Evolutionary conservation across 2,113 vertebrate genomes (phyloP).

Genomic region (Elachura formosa): DNA sequence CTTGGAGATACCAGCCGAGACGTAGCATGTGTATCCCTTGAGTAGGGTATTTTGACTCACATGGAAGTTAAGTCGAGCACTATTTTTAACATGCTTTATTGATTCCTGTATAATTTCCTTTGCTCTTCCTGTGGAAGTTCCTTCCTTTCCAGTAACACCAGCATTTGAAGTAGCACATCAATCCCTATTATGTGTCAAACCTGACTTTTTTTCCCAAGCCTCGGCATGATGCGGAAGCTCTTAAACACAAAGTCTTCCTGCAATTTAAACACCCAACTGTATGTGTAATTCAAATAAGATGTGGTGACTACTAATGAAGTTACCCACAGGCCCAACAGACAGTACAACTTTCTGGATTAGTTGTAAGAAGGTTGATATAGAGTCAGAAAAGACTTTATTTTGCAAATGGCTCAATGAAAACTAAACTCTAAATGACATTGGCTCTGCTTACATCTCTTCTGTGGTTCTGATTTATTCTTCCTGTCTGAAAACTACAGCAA

Average conservation of each 20-base stretch:
- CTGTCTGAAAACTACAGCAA: background rate
- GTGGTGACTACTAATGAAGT: conserved; percentile 9
- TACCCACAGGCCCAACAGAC: background rate
- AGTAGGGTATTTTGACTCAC: background rate
- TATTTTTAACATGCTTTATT: conserved; percentile 58
- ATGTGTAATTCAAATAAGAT: conserved; percentile 16
- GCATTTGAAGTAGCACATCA: conserved; percentile 49
- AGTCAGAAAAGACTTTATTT: background rate
- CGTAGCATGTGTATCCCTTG: background rate
- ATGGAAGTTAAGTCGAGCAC: background rate
- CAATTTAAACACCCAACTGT: conserved; percentile 51
- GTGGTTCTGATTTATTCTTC: background rate
- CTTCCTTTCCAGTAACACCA: conserved; percentile 50
- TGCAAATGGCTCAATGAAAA: background rate
- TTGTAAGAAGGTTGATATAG: background rate
- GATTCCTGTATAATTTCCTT: conserved; percentile 67
- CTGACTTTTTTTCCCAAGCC: conserved; percentile 27
- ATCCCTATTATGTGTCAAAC: conserved; percentile 58
- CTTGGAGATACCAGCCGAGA: background rate
- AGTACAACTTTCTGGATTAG: background rate
- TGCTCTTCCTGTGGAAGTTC: conserved; percentile 60
- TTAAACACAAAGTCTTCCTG: conserved; percentile 65
- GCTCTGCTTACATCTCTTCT: background rate
- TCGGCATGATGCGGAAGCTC: conserved; percentile 44
- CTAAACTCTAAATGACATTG: background rate